Evolutionary conservation across 2,797 vertebrate species (phyloP).

Genomic region (Clarias pachynema): DNA sequence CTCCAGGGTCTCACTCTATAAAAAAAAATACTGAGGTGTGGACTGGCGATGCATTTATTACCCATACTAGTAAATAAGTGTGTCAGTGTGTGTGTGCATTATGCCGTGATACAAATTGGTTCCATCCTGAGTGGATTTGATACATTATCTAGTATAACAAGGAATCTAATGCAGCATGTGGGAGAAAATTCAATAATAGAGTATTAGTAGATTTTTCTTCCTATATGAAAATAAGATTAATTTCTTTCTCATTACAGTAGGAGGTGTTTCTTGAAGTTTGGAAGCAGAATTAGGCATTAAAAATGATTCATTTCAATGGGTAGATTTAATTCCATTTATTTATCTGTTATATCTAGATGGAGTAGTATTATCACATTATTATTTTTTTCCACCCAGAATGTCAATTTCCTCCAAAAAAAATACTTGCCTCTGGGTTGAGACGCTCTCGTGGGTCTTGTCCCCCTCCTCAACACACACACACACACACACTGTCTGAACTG

Average conservation of each 20-base stretch:
- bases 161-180: background rate
- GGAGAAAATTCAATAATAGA: background rate
- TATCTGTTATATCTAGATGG: background rate
- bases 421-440: slow-evolving; percentile 48
- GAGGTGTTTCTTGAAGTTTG: background rate
- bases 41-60: too few relatives aligned
- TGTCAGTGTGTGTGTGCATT: background rate
- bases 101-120: background rate
- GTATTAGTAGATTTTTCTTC: background rate
- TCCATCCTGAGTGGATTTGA: background rate
- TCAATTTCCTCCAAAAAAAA: background rate
- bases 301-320: background rate
- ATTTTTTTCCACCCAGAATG: background rate
- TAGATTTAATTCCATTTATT: background rate
- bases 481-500: slow-evolving; percentile 51
- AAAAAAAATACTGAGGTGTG: background rate
- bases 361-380: background rate
- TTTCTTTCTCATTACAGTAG: background rate
- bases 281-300: background rate
- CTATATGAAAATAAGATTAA: background rate
- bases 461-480: background rate
- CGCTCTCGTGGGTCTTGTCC: slow-evolving; percentile 53
- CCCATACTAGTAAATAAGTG: background rate
- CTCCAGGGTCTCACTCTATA: background rate
- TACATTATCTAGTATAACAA: background rate